Evolutionary conservation across 2,888 invertebrate species (phyloP).

Genomic region (Xiphydria camelus): DNA sequence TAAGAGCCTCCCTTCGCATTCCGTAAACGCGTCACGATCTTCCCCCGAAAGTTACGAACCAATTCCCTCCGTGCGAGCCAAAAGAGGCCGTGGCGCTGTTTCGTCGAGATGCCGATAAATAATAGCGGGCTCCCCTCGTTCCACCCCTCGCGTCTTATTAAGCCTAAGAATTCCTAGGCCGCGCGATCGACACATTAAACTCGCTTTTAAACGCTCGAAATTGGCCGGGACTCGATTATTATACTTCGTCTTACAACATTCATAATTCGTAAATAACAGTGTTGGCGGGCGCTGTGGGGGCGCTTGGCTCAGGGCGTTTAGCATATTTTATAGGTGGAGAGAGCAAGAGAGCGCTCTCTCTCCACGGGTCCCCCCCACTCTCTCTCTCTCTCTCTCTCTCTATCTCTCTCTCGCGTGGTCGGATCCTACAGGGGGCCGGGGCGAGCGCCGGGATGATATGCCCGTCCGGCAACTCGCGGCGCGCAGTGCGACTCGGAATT

Average conservation of each 20-base stretch:
- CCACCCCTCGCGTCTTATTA: too few relatives aligned
- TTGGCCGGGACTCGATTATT: conserved; percentile 39
- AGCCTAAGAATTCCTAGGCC: conserved; percentile 10
- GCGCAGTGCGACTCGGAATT: conserved; percentile 35
- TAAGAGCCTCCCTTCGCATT: too few relatives aligned
- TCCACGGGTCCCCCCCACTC: too few relatives aligned
- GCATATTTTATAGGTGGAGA: conserved; percentile 49
- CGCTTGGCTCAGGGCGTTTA: conserved; percentile 42
- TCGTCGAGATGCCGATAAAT: too few relatives aligned
- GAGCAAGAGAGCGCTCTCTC: conserved; percentile 10
- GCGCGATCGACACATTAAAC: conserved; percentile 29
- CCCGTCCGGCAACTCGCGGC: conserved; percentile 4
- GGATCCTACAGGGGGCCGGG: too few relatives aligned
- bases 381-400: too few relatives aligned
- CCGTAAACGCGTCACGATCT: too few relatives aligned
- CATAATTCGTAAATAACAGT: conserved; percentile 57
- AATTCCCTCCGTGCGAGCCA: too few relatives aligned
- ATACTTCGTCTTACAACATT: conserved; percentile 51
- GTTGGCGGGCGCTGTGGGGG: conserved; percentile 28
- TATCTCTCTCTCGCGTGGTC: too few relatives aligned
- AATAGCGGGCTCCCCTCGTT: too few relatives aligned
- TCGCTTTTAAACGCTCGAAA: conserved; percentile 30
- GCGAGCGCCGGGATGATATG: neutral
- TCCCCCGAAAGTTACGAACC: too few relatives aligned
- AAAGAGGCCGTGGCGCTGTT: too few relatives aligned